A percentile compares a stretch with the other conserved stretches of the same genome.
Evolutionary conservation across 37 sponge, comb jelly and placozoan species (phyloP).

Genomic region (Bolinopsis microptera): DNA sequence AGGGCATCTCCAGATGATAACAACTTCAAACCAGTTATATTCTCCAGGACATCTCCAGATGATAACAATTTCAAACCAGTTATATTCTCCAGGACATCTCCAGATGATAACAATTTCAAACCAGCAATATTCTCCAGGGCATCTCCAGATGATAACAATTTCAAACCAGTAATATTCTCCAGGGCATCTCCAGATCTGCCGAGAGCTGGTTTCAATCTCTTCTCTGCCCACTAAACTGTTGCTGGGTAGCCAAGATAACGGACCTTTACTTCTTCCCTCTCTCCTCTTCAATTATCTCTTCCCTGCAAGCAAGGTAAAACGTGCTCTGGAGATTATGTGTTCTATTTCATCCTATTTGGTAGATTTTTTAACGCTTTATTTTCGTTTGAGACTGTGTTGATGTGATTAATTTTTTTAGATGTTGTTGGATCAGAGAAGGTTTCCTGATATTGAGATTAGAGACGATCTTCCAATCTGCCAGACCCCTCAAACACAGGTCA

Average conservation of each 20-base stretch:
- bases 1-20: too few relatives aligned
- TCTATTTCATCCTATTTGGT: too few relatives aligned
- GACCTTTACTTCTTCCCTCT: slow-evolving; percentile 66
- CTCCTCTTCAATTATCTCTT: slow-evolving; percentile 81
- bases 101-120: too few relatives aligned
- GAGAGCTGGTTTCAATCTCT: slow-evolving; percentile 32
- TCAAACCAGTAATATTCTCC: too few relatives aligned
- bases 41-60: too few relatives aligned
- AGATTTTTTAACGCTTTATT: background rate
- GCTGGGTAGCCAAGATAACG: slow-evolving; percentile 53
- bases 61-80: too few relatives aligned
- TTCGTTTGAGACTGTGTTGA: background rate
- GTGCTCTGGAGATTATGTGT: too few relatives aligned
- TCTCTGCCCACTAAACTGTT: background rate
- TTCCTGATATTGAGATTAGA: slow-evolving; percentile 41
- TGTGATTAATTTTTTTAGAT: background rate
- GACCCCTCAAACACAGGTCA: slow-evolving; percentile 26
- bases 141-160: too few relatives aligned
- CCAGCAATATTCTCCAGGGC: too few relatives aligned
- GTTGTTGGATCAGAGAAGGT: slow-evolving; percentile 5
- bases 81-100: too few relatives aligned
- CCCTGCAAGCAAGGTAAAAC: slow-evolving; percentile 82
- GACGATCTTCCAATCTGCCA: slow-evolving; percentile 52
- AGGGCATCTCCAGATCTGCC: slow-evolving; percentile 49
- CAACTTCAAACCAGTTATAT: too few relatives aligned